phyloP scores from a whole-genome alignment of 2,113 vertebrate species.

The Poecile atricapillus region DNA sequence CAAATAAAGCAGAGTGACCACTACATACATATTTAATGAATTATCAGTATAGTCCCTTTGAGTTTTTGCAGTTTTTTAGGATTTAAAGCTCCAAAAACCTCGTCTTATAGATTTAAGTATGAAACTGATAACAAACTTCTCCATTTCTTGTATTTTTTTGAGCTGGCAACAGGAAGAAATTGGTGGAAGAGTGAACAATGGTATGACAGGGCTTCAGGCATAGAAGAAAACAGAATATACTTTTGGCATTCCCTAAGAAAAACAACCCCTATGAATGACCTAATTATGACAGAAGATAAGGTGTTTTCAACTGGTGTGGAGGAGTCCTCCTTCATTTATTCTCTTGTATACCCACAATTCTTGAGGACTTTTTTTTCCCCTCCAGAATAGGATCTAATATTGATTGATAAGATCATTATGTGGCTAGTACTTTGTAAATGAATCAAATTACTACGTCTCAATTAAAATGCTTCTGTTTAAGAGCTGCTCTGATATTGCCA shows the following conservation, averaged over 20 bases:
- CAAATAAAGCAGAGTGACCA: neutral
- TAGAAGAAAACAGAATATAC: neutral
- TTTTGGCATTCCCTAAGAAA: neutral
- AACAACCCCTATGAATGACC: neutral
- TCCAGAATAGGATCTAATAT: neutral
- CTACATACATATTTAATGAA: neutral
- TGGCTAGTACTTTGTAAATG: neutral
- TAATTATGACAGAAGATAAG: neutral
- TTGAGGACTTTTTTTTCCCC: neutral
- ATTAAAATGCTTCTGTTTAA: neutral
- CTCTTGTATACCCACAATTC: neutral
- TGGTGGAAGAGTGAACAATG: neutral
- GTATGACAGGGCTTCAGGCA: neutral
- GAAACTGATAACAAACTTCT: neutral
- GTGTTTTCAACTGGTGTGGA: neutral
- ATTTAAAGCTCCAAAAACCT: neutral
- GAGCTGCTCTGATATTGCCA: neutral
- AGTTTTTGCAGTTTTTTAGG: neutral
- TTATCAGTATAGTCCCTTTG: neutral
- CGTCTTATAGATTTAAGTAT: neutral
- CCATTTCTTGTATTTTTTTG: neutral
- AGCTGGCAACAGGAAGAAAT: neutral
- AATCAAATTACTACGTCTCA: neutral
- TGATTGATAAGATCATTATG: neutral
- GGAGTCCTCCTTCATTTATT: neutral